These are phyloP conservation scores for Micoletzkya japonica DNA, from an alignment of 2,888 invertebrate species.

Conservation along the genomic window DNA sequence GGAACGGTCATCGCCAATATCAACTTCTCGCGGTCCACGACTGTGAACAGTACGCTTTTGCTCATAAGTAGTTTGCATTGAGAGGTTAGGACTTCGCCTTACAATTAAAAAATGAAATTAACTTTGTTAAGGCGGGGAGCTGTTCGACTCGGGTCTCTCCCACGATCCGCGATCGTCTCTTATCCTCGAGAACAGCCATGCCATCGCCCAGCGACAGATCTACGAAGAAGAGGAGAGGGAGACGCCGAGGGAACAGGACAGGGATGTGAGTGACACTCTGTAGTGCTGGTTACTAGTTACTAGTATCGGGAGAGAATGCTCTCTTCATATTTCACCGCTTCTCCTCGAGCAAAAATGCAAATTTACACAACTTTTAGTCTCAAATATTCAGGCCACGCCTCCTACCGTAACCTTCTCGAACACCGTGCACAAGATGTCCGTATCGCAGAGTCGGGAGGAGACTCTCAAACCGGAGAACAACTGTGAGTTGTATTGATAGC, in stretches of 20 bases:
- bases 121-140: slow-evolving; percentile 17
- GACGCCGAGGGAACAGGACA: not conserved
- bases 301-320: no score
- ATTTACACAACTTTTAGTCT: not conserved
- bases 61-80: not conserved
- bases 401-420: slow-evolving; percentile 28
- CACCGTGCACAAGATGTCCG: slow-evolving; percentile 22
- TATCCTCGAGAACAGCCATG: slow-evolving; percentile 23
- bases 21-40: slow-evolving; percentile 24
- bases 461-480: slow-evolving; percentile 9
- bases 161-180: slow-evolving; percentile 11
- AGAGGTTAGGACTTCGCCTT: not conserved
- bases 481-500: not conserved
- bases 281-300: no score
- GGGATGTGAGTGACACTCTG: not conserved
- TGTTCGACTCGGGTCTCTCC: slow-evolving; percentile 25
- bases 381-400: not conserved
- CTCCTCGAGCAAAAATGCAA: slow-evolving; percentile 8
- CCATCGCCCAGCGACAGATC: slow-evolving; percentile 1
- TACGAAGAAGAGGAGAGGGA: slow-evolving; percentile 19
- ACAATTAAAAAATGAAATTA: not conserved
- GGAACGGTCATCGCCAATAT: slow-evolving; percentile 12
- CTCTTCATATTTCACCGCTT: no score
- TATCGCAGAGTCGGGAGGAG: not conserved
- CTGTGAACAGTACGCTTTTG: slow-evolving; percentile 17